Conservation (phyloP, 2,797 vertebrate genomes). For the Sciaenops ocellatus region DNA sequence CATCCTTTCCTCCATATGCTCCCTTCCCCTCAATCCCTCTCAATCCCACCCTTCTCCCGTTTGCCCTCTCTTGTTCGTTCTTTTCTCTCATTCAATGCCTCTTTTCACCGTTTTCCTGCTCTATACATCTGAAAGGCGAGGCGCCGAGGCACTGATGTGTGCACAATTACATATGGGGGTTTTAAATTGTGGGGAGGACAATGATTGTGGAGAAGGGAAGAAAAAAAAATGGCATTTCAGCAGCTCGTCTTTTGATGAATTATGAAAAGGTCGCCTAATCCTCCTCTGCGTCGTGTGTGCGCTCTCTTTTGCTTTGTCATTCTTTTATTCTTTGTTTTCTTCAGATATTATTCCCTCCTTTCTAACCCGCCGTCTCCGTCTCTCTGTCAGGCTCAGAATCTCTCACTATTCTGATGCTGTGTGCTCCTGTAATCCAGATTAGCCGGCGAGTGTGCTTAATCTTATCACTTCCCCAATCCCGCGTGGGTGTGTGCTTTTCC, state of each 20-base stretch:
- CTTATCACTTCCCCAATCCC: slow-evolving; percentile 84
- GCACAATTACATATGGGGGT: slow-evolving; percentile 48
- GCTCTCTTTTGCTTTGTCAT: slow-evolving; percentile 27
- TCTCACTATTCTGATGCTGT: slow-evolving; percentile 76
- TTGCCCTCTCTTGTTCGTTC: slow-evolving; percentile 29
- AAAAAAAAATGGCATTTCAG: slow-evolving; percentile 43
- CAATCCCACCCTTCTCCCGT: slow-evolving; percentile 47
- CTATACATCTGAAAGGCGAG: slow-evolving; percentile 60
- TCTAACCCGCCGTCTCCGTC: slow-evolving; percentile 46
- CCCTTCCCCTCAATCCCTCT: slow-evolving; percentile 46
- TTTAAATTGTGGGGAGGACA: slow-evolving; percentile 40
- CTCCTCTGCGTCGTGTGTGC: slow-evolving; percentile 35
- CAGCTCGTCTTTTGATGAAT: slow-evolving; percentile 66
- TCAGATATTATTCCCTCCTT: slow-evolving; percentile 26
- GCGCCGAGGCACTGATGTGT: slow-evolving; percentile 27
- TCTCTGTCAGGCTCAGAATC: slow-evolving; percentile 71
- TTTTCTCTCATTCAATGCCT: slow-evolving; percentile 45
- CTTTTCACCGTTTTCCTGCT: slow-evolving; percentile 26
- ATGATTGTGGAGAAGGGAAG: slow-evolving; percentile 16
- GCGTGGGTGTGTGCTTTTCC: slow-evolving; percentile 83
- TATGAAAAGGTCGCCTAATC: slow-evolving; percentile 68
- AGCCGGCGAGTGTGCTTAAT: slow-evolving; percentile 86
- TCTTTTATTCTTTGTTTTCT: slow-evolving; percentile 29
- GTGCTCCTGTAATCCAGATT: slow-evolving; percentile 87
- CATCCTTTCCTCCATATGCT: slow-evolving; percentile 61